Evolutionary conservation across 2,888 invertebrate genomes (phyloP), one percentile per base, ranked within the genome.

Genomic region (Branchipolynoe longqiensis): DNA sequence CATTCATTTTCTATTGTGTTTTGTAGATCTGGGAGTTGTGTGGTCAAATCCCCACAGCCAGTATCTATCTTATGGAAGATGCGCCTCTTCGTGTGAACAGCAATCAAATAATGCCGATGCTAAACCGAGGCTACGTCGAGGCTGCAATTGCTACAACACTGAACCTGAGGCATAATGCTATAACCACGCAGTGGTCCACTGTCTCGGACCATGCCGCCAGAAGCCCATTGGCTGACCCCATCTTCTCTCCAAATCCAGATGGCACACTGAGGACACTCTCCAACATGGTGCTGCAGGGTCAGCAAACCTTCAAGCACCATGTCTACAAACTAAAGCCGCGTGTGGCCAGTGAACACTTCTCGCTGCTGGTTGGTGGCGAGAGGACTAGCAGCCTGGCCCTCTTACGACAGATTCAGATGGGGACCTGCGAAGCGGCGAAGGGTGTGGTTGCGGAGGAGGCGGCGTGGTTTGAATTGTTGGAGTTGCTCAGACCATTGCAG

Each of bases 21-120:
- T 33, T 22, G n/a, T n/a, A 69, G 69, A 22, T 69, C 3, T 69
- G 69, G 69, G 38, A 69, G 69, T 38, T 69, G 36, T 69, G 69
- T 18, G 8, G n/a, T 22, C 69, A 18, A 0, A 36, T 69, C 8
- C 69, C 69, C 1, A 0, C 36, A 38, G 69, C 69, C 1, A 38
- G 38, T 14, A 14, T 69, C n/a, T 69, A 69, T n/a, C 69, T 69
- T 1, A 18, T 69, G 36, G 69, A 69, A 38, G 69, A 69, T 14
- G 22, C 38, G 36, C 69, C 18, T 1, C 69, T 69, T 22, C 33
- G 69, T 4, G 69, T 69, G 36, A 69, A n/a, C 69, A 69, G 36
- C 69, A 14, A 33, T 1, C 69, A 69, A 38, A 69, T 69, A 14
- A 69, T 69, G 69, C 69, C 69, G 0, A 69, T 22, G 0, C 69